Evolutionary conservation across 2,888 invertebrate genomes (phyloP), one percentile per base, ranked within the genome.

Genomic region (Trichacis sp.): DNA sequence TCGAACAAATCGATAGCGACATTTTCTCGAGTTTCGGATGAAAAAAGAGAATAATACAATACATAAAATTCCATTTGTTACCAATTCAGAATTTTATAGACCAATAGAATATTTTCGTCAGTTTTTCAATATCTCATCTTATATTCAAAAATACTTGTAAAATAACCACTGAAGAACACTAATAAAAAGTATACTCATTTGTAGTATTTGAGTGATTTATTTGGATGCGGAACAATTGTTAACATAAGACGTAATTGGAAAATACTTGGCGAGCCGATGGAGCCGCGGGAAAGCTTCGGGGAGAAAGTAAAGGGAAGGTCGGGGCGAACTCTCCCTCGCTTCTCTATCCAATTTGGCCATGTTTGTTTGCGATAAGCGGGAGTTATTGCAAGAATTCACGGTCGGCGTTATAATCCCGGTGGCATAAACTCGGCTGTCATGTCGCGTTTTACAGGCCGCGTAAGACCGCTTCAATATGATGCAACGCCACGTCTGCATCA

Each of bases 171-270:
- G 24, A 24, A 24, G 8, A 24, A 24, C 4, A 24, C 8, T 24
- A 24, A 24, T 24, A 24, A 24, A 24, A 24, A 24, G 24, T 24
- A n/a, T n/a, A n/a, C n/a, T n/a, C n/a, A n/a, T n/a, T n/a, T n/a
- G n/a, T n/a, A n/a, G n/a, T n/a, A n/a, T n/a, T n/a, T n/a, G n/a
- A n/a, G n/a, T n/a, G n/a, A n/a, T n/a, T n/a, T n/a, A n/a, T n/a
- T n/a, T n/a, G n/a, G n/a, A n/a, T n/a, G 3, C 4, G 24, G 15
- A 2, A 29, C 65, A 70, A 75, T 79, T 78, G 77, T 80, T 79
- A 76, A 78, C 77, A 77, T 77, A 80, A 80, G 79, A 78, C 75
- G 80, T 81, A 80, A 80, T 80, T 80, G 80, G 77, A 80, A 80
- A 80, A 80, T 80, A 79, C 80, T 82, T 80, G 78, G 78, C 79